Percentiles rank a stretch among this genome's conserved stretches.
Conservation (phyloP, 1,140 invertebrate species). For the Neodiprion virginianus region DNA sequence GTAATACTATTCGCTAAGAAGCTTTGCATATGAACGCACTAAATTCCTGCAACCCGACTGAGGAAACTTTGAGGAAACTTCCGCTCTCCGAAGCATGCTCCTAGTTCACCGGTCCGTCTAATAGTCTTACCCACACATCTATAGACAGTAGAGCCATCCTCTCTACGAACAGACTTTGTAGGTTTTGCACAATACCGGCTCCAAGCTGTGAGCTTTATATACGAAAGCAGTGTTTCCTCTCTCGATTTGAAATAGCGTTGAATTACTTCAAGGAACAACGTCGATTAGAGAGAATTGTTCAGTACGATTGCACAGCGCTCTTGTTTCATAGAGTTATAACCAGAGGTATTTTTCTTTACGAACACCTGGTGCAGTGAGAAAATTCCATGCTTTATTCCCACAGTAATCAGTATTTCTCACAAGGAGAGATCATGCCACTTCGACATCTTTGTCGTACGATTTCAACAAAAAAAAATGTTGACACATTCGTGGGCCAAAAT, state of each 20-base stretch:
- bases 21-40: constrained; percentile 11
- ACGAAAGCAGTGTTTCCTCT: neutral
- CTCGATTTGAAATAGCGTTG: neutral
- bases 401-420: no score
- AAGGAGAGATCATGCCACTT: no score
- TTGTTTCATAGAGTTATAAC: no score
- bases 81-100: neutral
- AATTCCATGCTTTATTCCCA: no score
- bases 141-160: neutral
- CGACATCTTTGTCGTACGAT: no score
- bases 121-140: constrained; percentile 1
- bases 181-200: neutral
- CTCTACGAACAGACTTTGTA: neutral
- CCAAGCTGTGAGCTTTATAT: neutral
- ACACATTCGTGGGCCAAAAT: no score
- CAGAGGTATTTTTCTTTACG: no score
- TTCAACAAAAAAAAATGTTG: no score
- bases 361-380: no score
- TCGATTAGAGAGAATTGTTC: no score
- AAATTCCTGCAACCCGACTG: neutral
- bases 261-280: neutral
- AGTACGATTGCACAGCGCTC: no score
- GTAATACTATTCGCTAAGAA: constrained; percentile 12
- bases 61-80: neutral
- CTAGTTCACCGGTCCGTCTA: constrained; percentile 15